Conservation (phyloP, 1,140 invertebrate species). For the Leptopilina boulardi region DNA sequence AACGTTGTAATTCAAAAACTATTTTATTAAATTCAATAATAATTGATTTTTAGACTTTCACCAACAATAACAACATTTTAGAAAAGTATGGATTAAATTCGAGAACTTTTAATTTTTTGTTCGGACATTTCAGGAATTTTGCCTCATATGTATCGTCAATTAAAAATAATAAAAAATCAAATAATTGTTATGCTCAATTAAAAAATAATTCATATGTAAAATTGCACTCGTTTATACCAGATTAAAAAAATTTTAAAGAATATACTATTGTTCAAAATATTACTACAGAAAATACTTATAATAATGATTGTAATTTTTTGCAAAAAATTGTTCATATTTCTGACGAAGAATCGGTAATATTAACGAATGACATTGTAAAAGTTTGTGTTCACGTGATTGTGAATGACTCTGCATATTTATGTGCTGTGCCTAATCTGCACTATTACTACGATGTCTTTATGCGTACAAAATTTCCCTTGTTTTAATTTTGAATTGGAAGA, state of each 20-base stretch:
- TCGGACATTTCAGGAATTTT: too few species aligned
- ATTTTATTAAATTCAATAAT: too few species aligned
- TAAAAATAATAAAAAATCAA: constrained; percentile 29
- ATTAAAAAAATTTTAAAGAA: background rate
- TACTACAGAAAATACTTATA: background rate
- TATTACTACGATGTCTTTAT: constrained; percentile 1
- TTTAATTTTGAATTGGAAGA: too few species aligned
- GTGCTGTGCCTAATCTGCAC: constrained; percentile 12
- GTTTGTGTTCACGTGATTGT: constrained; percentile 15
- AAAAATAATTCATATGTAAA: background rate
- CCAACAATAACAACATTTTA: too few species aligned
- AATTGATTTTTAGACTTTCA: too few species aligned
- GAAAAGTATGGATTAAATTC: too few species aligned
- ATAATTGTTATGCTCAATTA: constrained; percentile 31
- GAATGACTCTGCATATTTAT: constrained; percentile 13
- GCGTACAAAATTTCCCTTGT: too few species aligned
- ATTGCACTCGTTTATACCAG: constrained; percentile 27
- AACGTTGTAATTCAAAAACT: too few species aligned
- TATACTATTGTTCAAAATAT: constrained; percentile 8
- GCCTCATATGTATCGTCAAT: constrained; percentile 23
- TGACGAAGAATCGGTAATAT: constrained; percentile 6
- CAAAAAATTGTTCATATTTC: constrained; percentile 5
- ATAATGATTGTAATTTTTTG: background rate
- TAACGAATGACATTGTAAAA: too few species aligned
- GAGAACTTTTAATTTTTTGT: too few species aligned